phyloP scores from a whole-genome alignment of 35 echinoderm and acorn worm genomes.

The Heliocidaris tuberculata region DNA sequence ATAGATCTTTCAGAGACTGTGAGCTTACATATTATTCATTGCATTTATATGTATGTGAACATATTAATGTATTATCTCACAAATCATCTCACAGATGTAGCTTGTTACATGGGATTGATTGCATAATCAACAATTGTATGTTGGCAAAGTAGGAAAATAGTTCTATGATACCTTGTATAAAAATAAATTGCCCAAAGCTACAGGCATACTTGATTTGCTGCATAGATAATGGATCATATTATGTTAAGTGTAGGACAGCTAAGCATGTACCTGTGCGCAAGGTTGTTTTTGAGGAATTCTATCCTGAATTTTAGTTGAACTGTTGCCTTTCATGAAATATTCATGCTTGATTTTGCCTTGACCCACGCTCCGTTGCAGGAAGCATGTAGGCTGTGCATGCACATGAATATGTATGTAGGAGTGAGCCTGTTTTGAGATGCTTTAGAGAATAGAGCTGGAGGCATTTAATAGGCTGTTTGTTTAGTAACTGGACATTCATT shows the following conservation, averaged over 20 bases:
- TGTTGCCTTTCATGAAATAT: slow-evolving; percentile 3
- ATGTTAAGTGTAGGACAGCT: not conserved
- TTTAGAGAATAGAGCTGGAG: not conserved
- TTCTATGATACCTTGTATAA: not conserved
- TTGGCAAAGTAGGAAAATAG: not conserved
- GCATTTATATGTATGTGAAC: no score
- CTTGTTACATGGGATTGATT: not conserved
- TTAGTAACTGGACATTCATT: slow-evolving; percentile 17
- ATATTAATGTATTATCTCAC: no score
- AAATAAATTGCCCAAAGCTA: not conserved
- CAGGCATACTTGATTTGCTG: not conserved
- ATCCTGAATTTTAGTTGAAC: not conserved
- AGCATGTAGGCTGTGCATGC: not conserved
- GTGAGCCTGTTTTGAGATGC: not conserved
- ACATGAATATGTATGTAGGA: not conserved
- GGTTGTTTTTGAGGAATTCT: not conserved
- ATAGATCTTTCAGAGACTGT: no score
- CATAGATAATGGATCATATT: not conserved
- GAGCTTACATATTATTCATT: no score
- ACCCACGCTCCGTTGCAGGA: not conserved
- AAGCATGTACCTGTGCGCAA: not conserved
- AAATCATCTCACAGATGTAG: not conserved
- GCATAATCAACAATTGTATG: not conserved
- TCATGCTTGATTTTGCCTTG: not conserved
- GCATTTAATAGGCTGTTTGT: slow-evolving; percentile 12